Evolutionary conservation across 2,888 invertebrate species (phyloP), one percentile per base, ranked within the genome.

Genomic region (Falcaria lacertinaria): DNA sequence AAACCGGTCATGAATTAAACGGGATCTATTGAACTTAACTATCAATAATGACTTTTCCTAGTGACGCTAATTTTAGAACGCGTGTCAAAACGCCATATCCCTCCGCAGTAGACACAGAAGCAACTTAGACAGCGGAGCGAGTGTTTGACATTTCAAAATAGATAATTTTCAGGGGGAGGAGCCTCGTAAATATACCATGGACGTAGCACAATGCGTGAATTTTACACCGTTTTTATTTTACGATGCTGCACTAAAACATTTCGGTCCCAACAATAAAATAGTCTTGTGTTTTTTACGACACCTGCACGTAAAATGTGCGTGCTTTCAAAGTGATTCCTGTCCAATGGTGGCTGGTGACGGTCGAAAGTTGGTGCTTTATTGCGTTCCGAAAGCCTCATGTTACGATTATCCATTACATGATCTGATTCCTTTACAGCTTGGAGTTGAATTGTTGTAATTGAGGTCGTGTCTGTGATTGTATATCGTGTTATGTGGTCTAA

Each of bases 181-280:
- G 39, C 34, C 42, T 63, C 69, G 61, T 81, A 80, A 80, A 81
- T 76, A 71, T 62, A 75, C 67, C 70, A 69, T 67, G 67, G 64
- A 68, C 57, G 57, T 49, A 60, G 67, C 61, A 81, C 81, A 83
- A 81, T 79, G 80, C 78, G 77, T 75, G 77, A 79, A 77, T 80
- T 85, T 86, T 78, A 85, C 80, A 74, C 59, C 74, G 63, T 73
- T 84, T 77, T 83, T 75, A 81, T 83, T 87, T 87, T 83, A 87
- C 80, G 82, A 80, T 54, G 41, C 53, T 49, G 55, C 79, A 74
- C 76, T 84, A 85, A 83, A 86, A 79, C 81, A 76, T 81, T 84
- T 79, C 61, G 74, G 76, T 69, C 68, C 74, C 69, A 54, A 69
- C 75, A 74, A 74, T 86, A 84, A 85, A 86, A 84, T 75, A 73